phyloP scores from a whole-genome alignment of 1,140 invertebrate genomes.

The Aradophagus sp. region DNA sequence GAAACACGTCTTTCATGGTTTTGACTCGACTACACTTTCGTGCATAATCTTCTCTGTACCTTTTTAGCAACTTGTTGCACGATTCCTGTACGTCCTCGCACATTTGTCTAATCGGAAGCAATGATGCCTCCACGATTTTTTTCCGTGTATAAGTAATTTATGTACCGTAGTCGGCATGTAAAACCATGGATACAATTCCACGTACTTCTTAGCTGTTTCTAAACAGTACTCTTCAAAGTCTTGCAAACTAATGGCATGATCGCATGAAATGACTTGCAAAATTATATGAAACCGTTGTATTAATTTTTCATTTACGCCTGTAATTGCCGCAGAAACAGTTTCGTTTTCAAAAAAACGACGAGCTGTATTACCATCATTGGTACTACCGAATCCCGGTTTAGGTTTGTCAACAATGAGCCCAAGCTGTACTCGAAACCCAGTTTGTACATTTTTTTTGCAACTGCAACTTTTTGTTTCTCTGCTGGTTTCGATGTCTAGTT shows the following conservation, averaged over 20 bases:
- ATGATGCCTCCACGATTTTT: slow-evolving; percentile 5
- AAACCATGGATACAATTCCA: slow-evolving; percentile 26
- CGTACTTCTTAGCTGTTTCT: slow-evolving; percentile 3
- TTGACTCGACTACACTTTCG: slow-evolving; percentile 21
- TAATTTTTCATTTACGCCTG: neutral
- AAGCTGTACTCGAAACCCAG: slow-evolving; percentile 11
- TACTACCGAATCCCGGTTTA: slow-evolving; percentile 15
- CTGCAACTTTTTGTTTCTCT: slow-evolving; percentile 7
- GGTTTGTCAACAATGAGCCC: slow-evolving; percentile 5
- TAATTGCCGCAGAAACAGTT: neutral
- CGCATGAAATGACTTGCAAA: slow-evolving; percentile 36
- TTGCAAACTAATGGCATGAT: slow-evolving; percentile 46
- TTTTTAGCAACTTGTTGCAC: slow-evolving; percentile 60
- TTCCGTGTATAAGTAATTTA: slow-evolving; percentile 16
- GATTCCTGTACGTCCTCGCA: slow-evolving; percentile 28
- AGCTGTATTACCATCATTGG: slow-evolving; percentile 10
- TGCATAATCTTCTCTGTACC: slow-evolving; percentile 52
- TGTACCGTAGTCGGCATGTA: slow-evolving; percentile 17
- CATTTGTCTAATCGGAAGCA: slow-evolving; percentile 1
- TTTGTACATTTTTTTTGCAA: slow-evolving; percentile 11
- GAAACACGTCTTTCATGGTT: slow-evolving; percentile 35
- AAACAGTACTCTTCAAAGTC: slow-evolving; percentile 10
- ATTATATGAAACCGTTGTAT: neutral
- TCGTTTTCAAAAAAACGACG: slow-evolving; percentile 8
- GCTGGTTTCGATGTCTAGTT: slow-evolving; percentile 29